These are phyloP conservation scores for Centropus bengalensis DNA, from an alignment of 2,113 vertebrate genomes.

Conservation along the genomic window DNA sequence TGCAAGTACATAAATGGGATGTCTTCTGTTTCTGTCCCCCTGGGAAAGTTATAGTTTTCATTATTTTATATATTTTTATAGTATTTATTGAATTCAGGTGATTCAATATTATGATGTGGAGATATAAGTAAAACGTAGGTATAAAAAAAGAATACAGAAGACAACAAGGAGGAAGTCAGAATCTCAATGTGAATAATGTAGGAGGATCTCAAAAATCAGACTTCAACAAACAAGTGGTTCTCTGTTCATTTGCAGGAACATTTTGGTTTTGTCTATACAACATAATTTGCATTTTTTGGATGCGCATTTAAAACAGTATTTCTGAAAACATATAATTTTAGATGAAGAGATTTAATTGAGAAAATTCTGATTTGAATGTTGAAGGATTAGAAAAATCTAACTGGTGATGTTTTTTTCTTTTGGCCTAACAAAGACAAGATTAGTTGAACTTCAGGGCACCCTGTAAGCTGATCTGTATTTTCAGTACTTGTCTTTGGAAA, in stretches of 20 bases:
- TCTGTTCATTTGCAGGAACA: background rate
- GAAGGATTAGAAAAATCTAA: background rate
- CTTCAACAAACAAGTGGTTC: background rate
- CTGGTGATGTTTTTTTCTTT: background rate
- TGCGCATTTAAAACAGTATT: background rate
- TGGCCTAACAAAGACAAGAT: background rate
- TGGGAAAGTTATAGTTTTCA: background rate
- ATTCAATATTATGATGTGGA: background rate
- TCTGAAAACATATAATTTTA: background rate
- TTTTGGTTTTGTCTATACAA: background rate
- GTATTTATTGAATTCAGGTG: background rate
- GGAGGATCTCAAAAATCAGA: background rate
- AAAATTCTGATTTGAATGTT: background rate
- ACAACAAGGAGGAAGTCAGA: background rate
- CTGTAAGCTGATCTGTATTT: background rate
- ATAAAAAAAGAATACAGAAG: background rate
- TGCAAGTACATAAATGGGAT: background rate
- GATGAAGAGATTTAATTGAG: background rate
- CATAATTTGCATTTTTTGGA: background rate
- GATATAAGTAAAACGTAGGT: background rate
- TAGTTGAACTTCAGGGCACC: background rate
- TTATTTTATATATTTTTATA: too few species aligned
- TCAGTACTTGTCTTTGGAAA: background rate
- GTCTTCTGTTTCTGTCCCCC: background rate
- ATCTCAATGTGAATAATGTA: background rate